phyloP scores from a whole-genome alignment of 1,140 invertebrate species.

The Bombus confusus region DNA sequence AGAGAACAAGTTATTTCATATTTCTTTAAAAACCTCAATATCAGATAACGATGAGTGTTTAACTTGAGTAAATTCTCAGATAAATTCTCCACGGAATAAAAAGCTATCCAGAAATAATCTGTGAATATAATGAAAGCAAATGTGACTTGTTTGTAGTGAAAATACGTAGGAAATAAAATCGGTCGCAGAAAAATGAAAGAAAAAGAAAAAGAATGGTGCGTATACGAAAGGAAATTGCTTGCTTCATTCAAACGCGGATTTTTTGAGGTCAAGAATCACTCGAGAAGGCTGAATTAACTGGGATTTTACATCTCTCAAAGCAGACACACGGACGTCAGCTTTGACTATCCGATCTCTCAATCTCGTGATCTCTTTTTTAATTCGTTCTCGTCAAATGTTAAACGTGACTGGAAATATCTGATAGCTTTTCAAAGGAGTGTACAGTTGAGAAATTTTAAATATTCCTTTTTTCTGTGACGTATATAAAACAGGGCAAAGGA shows the following conservation, averaged over 20 bases:
- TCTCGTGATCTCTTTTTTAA: neutral
- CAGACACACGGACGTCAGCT: neutral
- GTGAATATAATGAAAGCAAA: no score
- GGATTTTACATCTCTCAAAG: neutral
- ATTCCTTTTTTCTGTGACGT: neutral
- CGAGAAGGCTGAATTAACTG: conserved; percentile 7
- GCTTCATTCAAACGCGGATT: neutral
- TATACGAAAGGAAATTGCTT: neutral
- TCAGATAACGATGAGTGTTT: neutral
- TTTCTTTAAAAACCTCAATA: neutral
- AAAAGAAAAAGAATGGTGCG: neutral
- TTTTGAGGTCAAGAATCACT: conserved; percentile 26
- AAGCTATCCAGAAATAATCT: no score
- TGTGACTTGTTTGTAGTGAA: no score
- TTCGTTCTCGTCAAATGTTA: neutral
- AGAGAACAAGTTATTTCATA: neutral
- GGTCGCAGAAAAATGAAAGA: neutral
- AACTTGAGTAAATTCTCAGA: no score
- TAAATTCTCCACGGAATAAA: no score
- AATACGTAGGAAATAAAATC: neutral
- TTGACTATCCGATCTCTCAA: neutral
- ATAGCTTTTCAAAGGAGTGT: no score
- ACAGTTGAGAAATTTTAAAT: neutral
- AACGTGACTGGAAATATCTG: neutral
- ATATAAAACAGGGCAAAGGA: neutral